A percentile compares a stretch with the other conserved stretches of the same genome.
Evolutionary conservation across 2,888 invertebrate species (phyloP).

Genomic region (Synanthedon andrenaeformis): DNA sequence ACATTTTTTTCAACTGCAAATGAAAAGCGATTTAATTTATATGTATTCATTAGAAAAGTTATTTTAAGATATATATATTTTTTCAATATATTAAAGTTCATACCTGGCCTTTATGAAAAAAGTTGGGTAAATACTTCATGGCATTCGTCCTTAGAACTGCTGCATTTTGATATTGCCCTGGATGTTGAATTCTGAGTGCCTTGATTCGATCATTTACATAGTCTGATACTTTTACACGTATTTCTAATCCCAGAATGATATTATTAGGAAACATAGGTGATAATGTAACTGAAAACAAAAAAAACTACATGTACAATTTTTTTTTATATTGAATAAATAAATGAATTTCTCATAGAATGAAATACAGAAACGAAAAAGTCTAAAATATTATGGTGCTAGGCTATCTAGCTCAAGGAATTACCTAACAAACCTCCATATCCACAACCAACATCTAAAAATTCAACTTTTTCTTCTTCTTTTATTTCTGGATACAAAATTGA

Average conservation of each 20-base stretch:
- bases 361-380: no score
- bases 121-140: constrained; percentile 99
- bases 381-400: no score
- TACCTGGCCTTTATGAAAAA: constrained; percentile 93
- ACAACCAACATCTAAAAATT: constrained; percentile 97
- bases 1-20: constrained; percentile 92
- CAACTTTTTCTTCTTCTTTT: constrained; percentile 66
- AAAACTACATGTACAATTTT: not conserved
- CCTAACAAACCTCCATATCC: constrained; percentile 96
- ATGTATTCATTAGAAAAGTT: not conserved
- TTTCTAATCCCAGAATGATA: constrained; percentile 95
- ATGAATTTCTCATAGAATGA: no score
- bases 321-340: no score
- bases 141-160: constrained; percentile 97
- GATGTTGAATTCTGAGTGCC: constrained; percentile 82
- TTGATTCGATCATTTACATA: constrained; percentile 96
- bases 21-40: constrained; percentile 6
- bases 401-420: constrained; percentile 25
- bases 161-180: constrained; percentile 88
- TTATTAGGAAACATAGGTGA: constrained; percentile 91
- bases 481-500: constrained; percentile 76
- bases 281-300: constrained; percentile 77
- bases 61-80: not conserved
- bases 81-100: not conserved
- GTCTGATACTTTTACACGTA: constrained; percentile 97